These are phyloP conservation scores for Acridotheres tristis DNA, from an alignment of 2,797 vertebrate genomes.

Conservation along the genomic window DNA sequence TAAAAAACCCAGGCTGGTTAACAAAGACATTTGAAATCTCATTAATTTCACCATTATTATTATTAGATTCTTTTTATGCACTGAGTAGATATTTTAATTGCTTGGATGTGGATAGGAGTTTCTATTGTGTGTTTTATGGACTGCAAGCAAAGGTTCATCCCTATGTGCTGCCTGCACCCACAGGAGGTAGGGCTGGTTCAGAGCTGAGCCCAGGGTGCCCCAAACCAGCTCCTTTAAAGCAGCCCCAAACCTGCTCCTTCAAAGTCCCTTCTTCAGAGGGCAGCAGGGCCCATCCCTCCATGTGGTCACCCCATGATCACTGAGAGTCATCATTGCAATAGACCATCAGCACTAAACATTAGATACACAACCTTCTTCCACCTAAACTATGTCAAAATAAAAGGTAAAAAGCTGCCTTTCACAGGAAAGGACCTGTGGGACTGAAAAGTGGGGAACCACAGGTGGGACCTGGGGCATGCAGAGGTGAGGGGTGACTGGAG, in stretches of 20 bases:
- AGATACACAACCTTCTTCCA: neutral
- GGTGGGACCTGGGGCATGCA: neutral
- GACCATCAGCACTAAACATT: neutral
- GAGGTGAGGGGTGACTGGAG: neutral
- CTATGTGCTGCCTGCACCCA: neutral
- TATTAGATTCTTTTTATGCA: slow-evolving; percentile 13
- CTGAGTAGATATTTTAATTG: slow-evolving; percentile 51
- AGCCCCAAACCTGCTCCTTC: neutral
- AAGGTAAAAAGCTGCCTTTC: neutral
- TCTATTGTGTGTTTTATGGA: neutral
- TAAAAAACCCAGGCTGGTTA: neutral
- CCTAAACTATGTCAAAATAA: neutral
- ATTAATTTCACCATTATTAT: slow-evolving; percentile 35
- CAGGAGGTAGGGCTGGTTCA: accelerated
- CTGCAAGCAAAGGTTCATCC: neutral
- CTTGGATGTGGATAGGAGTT: neutral
- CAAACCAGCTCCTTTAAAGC: neutral
- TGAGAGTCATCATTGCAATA: accelerated
- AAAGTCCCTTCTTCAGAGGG: neutral
- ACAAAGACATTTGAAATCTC: slow-evolving; percentile 35
- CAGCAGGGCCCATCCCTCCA: neutral
- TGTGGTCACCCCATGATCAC: accelerated
- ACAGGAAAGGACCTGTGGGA: neutral
- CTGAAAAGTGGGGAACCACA: neutral
- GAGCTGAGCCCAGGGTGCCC: accelerated